Base-by-base conservation (phyloP, 2,113 vertebrate genomes). In the Podocnemis expansa region DNA sequence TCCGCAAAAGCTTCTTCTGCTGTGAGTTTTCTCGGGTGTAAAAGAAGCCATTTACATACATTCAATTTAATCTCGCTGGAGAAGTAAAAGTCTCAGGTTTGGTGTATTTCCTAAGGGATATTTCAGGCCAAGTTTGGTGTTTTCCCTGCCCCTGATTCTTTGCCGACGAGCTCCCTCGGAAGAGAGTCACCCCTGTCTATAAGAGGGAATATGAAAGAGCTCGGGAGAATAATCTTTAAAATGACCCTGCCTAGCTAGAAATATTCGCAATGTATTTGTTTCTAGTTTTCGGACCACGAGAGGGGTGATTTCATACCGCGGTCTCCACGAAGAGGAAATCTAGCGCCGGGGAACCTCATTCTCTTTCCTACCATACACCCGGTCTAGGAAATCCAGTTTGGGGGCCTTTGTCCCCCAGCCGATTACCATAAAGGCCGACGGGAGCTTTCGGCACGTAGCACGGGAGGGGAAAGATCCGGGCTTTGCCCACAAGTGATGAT, bases 301-400 rank as follows among this genome's bases (percentile, higher is more conserved):
- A 47, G 6, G 6, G 47, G 10, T 47, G 6, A 47, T 10, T 47
- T 47, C 14, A 92, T 90, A 43, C 91, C 89, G 55, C 89, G 86
- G 96, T 97, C 96, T 93, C 89, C 79, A 90, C 89, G 84, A 95
- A 93, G 94, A 97, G 84, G 5, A 93, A 96, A 93, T 47, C 91
- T 78, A 89, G 84, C 84, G 52, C 22, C 19, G 58, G 70, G 78
- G 9, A 60, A 90, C 12, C 22, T 67, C 78, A 79, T 84, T 56
- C 91, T 96, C 63, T 91, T 92, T 84, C 89, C 78, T 93, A 85
- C 89, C 87, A 76, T 84, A 96, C 91, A 94, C 78, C 90, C 84
- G 25, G 55, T 29, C 86, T 95, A 95, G 70, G 73, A 41, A 63
- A 80, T 84, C 78, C 54, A 93, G 82, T 85, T 82, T 22, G 60